Evolutionary conservation across 2,113 vertebrate species (phyloP).

Genomic region (Indicator indicator): DNA sequence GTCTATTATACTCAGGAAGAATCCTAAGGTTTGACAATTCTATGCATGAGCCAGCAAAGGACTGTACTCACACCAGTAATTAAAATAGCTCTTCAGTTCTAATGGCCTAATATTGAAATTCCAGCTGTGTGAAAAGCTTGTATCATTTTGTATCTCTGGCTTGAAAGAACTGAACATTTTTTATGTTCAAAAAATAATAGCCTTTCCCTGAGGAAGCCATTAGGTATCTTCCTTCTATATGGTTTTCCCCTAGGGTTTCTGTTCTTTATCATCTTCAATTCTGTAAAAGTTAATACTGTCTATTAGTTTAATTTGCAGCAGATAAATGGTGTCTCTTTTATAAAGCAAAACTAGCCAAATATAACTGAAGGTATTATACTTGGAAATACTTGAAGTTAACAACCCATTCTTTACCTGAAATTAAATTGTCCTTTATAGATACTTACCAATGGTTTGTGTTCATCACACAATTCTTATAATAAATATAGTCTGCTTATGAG

Average conservation of each 20-base stretch:
- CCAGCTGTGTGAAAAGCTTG: not conserved
- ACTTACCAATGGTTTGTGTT: not conserved
- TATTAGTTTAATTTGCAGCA: not conserved
- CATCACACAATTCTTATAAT: not conserved
- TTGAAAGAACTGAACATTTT: not conserved
- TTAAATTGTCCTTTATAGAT: not conserved
- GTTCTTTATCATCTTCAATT: not conserved
- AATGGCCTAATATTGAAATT: not conserved
- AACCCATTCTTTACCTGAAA: not conserved
- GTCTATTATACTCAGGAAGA: not conserved
- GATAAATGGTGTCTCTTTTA: not conserved
- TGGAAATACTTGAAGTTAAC: not conserved
- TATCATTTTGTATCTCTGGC: not conserved
- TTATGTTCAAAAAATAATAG: not conserved
- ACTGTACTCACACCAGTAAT: not conserved
- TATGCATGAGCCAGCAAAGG: not conserved
- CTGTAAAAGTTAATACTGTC: slow-evolving; percentile 1
- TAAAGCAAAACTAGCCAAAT: not conserved
- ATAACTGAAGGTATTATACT: not conserved
- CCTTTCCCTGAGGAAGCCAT: not conserved
- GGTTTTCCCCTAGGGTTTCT: not conserved
- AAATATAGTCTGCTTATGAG: not conserved
- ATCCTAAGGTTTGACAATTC: not conserved
- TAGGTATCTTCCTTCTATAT: not conserved
- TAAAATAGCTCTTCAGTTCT: slow-evolving; percentile 13